Percentiles rank a stretch among this genome's conserved stretches.
These are phyloP conservation scores for Erannis defoliaria DNA, from an alignment of 2,888 invertebrate species.

Conservation along the genomic window DNA sequence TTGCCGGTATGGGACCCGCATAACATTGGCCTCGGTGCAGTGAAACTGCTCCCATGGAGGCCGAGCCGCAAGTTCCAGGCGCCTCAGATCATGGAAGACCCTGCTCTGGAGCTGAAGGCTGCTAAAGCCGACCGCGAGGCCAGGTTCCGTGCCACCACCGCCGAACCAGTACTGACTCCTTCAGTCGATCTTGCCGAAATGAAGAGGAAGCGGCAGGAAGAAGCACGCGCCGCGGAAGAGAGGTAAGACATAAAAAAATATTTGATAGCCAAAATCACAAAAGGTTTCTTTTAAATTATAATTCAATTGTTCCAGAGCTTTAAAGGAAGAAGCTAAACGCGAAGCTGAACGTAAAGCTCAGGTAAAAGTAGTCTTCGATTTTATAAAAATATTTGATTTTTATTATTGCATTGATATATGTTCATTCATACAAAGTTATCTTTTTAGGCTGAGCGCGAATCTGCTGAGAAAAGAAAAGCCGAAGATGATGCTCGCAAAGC, in stretches of 20 bases:
- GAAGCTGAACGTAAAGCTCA: constrained; percentile 81
- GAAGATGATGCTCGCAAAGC: constrained; percentile 86
- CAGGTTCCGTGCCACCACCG: constrained; percentile 85
- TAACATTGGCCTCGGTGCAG: constrained; percentile 82
- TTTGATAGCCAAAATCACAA: background rate
- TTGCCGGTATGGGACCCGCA: constrained; percentile 55
- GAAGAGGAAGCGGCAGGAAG: constrained; percentile 87
- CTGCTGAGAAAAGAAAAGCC: constrained; percentile 79
- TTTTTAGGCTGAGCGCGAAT: constrained; percentile 72
- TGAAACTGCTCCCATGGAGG: constrained; percentile 89
- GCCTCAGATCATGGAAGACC: constrained; percentile 86
- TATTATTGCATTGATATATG: too few relatives aligned
- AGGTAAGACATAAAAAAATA: constrained; percentile 69
- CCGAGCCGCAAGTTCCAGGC: constrained; percentile 90
- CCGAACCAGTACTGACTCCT: constrained; percentile 77
- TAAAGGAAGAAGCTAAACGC: constrained; percentile 84
- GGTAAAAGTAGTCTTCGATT: constrained; percentile 55
- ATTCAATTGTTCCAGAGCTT: constrained; percentile 65
- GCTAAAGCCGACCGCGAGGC: constrained; percentile 88
- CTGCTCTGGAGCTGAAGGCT: constrained; percentile 86
- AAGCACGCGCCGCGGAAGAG: constrained; percentile 88
- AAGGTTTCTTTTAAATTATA: background rate
- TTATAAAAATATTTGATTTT: background rate
- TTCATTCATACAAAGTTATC: background rate
- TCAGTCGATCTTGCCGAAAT: constrained; percentile 84